A percentile compares a stretch with the other conserved stretches of the same genome.
Evolutionary conservation across 2,888 invertebrate species (phyloP).

Genomic region (Noctuana brunneofusca): DNA sequence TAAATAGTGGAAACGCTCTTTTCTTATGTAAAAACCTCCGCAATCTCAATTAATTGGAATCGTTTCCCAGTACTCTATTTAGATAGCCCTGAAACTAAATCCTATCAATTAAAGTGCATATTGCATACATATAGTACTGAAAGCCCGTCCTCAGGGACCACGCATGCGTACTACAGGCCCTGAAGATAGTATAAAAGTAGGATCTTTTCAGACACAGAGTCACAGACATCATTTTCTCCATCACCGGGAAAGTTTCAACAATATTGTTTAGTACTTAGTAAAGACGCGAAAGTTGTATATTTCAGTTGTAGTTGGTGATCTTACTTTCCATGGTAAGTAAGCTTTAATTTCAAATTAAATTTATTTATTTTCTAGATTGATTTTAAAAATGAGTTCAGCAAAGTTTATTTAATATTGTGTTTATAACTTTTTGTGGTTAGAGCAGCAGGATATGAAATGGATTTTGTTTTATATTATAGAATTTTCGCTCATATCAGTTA

Average conservation of each 20-base stretch:
- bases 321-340: conserved; percentile 34
- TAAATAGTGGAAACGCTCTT: no score
- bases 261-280: conserved; percentile 14
- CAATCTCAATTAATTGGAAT: conserved; percentile 27
- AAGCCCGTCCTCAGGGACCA: conserved; percentile 50
- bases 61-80: conserved; percentile 36
- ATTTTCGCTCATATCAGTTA: no score
- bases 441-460: not conserved
- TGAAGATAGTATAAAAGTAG: conserved; percentile 61
- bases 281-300: conserved; percentile 27
- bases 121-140: conserved; percentile 42
- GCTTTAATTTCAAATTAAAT: conserved; percentile 1
- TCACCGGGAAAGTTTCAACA: conserved; percentile 43
- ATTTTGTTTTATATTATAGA: no score
- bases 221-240: conserved; percentile 62
- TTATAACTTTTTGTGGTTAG: no score
- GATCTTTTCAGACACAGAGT: conserved; percentile 38
- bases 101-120: conserved; percentile 61
- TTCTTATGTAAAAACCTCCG: conserved; percentile 29
- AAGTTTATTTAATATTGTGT: not conserved
- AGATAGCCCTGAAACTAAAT: conserved; percentile 48
- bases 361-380: not conserved
- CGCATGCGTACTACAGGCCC: conserved; percentile 59
- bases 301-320: conserved; percentile 25
- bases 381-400: not conserved